Evolutionary conservation across 2,113 vertebrate species (phyloP).

Genomic region (Labeo rohita): DNA sequence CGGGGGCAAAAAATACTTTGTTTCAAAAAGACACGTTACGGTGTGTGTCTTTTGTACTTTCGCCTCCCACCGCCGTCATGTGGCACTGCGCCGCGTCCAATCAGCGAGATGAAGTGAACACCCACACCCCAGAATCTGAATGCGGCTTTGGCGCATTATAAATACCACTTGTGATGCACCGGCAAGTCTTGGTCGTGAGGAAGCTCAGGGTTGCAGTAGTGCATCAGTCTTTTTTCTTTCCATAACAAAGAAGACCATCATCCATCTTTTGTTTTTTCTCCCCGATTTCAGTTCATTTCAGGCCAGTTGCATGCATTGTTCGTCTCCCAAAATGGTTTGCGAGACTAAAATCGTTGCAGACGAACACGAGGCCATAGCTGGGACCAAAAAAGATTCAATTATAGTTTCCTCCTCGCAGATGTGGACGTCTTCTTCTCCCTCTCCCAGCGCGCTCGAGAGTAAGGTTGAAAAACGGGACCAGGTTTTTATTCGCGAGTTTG

Average conservation of each 20-base stretch:
- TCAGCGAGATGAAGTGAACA: constrained; percentile 78
- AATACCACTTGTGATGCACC: constrained; percentile 83
- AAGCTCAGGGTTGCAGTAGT: constrained; percentile 79
- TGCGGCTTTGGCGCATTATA: constrained; percentile 83
- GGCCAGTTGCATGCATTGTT: constrained; percentile 96
- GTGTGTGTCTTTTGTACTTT: constrained; percentile 49
- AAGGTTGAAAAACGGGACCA: constrained; percentile 75
- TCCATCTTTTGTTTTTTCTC: constrained; percentile 28
- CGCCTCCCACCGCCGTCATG: constrained; percentile 73
- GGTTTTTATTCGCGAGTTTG: constrained; percentile 90
- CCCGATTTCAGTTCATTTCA: constrained; percentile 64
- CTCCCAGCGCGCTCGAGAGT: constrained; percentile 65
- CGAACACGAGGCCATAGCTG: constrained; percentile 88
- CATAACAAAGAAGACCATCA: constrained; percentile 52
- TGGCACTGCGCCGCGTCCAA: constrained; percentile 80
- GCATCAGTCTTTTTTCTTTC: constrained; percentile 66
- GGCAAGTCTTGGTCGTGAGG: constrained; percentile 81
- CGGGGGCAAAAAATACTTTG: constrained; percentile 6
- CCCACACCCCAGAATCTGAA: constrained; percentile 80
- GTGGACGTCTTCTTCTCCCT: constrained; percentile 82
- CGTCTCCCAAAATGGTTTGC: constrained; percentile 97
- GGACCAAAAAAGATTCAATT: constrained; percentile 87
- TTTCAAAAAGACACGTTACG: constrained; percentile 40
- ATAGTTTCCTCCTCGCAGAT: constrained; percentile 80
- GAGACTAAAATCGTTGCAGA: constrained; percentile 97